Evolutionary conservation across 2,888 invertebrate species (phyloP).

Genomic region (Orthosia cruda): DNA sequence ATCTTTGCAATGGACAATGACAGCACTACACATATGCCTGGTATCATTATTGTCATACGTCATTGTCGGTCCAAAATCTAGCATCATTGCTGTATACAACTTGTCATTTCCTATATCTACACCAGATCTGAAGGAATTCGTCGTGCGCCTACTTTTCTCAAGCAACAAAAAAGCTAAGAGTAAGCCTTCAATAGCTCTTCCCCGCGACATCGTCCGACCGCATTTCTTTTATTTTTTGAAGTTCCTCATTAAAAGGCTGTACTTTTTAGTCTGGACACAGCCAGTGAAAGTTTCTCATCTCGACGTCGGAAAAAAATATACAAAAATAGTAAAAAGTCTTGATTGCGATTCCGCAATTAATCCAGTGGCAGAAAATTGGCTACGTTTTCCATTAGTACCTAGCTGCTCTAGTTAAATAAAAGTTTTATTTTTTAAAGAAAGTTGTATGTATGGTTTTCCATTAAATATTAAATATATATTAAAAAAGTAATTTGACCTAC

Average conservation of each 20-base stretch:
- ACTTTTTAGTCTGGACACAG: conserved; percentile 58
- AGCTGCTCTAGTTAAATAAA: background rate
- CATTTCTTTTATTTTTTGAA: conserved; percentile 64
- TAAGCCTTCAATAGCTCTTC: conserved; percentile 55
- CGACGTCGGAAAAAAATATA: conserved; percentile 48
- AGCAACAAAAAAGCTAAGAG: conserved; percentile 30
- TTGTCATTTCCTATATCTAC: background rate
- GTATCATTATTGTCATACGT: background rate
- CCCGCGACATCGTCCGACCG: conserved; percentile 47
- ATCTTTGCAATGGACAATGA: background rate
- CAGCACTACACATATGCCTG: background rate
- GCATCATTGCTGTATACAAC: background rate
- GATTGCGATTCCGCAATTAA: conserved; percentile 49
- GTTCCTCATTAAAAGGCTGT: conserved; percentile 60
- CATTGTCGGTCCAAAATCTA: background rate
- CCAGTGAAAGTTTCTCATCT: conserved; percentile 65
- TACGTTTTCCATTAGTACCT: conserved; percentile 20
- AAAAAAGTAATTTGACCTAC: conserved; percentile 2
- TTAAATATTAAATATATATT: too few relatives aligned
- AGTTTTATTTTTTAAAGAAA: background rate
- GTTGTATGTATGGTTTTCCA: background rate
- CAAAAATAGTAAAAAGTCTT: conserved; percentile 51
- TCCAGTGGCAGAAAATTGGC: conserved; percentile 41
- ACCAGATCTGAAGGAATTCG: conserved; percentile 15
- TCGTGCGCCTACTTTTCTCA: conserved; percentile 29